Conservation (phyloP, 1,140 invertebrate genomes). For the Sycobia sp. region DNA sequence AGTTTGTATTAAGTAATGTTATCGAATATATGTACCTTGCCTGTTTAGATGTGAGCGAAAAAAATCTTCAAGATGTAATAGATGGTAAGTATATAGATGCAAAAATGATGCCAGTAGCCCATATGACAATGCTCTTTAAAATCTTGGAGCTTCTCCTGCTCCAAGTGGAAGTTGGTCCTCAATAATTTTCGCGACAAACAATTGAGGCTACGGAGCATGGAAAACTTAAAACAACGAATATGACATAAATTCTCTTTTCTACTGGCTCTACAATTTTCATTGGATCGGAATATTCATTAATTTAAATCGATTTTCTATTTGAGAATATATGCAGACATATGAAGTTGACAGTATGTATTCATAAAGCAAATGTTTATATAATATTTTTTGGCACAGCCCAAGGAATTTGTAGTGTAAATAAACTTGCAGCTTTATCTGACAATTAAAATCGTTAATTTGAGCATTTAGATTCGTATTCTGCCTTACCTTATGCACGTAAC, state of each 20-base stretch:
- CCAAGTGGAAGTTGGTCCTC: constrained; percentile 19
- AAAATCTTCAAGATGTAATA: constrained; percentile 21
- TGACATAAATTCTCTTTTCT: constrained; percentile 53
- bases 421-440: too few relatives aligned
- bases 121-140: neutral
- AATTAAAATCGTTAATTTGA: constrained; percentile 51
- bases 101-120: neutral
- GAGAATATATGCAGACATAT: constrained; percentile 39
- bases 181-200: constrained; percentile 52
- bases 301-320: constrained; percentile 54
- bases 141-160: too few relatives aligned
- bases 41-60: constrained; percentile 30
- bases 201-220: constrained; percentile 40
- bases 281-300: constrained; percentile 25
- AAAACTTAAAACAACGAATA: constrained; percentile 57
- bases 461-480: constrained; percentile 51
- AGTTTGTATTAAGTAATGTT: too few relatives aligned
- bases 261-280: constrained; percentile 48
- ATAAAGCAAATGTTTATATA: constrained; percentile 33
- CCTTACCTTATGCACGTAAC: constrained; percentile 60
- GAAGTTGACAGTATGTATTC: constrained; percentile 21
- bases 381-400: too few relatives aligned
- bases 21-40: constrained; percentile 39
- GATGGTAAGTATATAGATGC: too few relatives aligned
- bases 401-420: too few relatives aligned